Percentiles rank a stretch among this genome's conserved stretches.
Evolutionary conservation across 2,888 invertebrate species (phyloP).

Genomic region (Scaptomyza caliginosa): DNA sequence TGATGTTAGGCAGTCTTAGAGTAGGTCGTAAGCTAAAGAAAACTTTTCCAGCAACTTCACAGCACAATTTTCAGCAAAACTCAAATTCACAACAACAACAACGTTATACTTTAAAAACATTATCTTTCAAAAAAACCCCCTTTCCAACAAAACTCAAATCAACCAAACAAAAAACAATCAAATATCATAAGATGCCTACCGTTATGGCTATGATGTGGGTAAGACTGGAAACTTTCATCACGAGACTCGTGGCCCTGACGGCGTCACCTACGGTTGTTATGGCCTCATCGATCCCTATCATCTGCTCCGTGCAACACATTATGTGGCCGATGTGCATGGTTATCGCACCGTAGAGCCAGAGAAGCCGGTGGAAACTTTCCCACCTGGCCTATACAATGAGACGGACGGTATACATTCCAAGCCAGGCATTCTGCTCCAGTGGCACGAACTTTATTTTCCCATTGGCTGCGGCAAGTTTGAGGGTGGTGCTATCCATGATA

Average conservation of each 20-base stretch:
- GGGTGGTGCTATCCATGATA: constrained; percentile 82
- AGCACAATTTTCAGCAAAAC: constrained; percentile 52
- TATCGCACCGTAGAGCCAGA: constrained; percentile 90
- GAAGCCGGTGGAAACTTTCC: constrained; percentile 87
- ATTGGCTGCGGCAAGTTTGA: constrained; percentile 87
- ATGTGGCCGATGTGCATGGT: constrained; percentile 91
- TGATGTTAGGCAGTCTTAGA: constrained; percentile 34
- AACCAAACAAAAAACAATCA: constrained; percentile 26
- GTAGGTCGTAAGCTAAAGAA: constrained; percentile 19
- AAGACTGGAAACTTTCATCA: constrained; percentile 92
- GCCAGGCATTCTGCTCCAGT: constrained; percentile 86
- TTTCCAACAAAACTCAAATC: constrained; percentile 25
- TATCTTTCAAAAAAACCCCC: constrained; percentile 50
- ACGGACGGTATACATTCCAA: constrained; percentile 71
- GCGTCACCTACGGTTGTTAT: constrained; percentile 92
- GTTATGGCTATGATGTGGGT: constrained; percentile 91
- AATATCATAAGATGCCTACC: constrained; percentile 86
- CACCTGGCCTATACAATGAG: constrained; percentile 66
- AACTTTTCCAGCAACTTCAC: constrained; percentile 34
- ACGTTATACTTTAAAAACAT: constrained; percentile 54
- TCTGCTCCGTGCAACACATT: constrained; percentile 88
- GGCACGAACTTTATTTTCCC: constrained; percentile 89
- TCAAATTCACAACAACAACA: constrained; percentile 28
- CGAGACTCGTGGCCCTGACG: constrained; percentile 90
- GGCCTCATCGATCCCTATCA: constrained; percentile 90